Conservation (phyloP, 2,113 vertebrate genomes). For the Tautogolabrus adspersus region DNA sequence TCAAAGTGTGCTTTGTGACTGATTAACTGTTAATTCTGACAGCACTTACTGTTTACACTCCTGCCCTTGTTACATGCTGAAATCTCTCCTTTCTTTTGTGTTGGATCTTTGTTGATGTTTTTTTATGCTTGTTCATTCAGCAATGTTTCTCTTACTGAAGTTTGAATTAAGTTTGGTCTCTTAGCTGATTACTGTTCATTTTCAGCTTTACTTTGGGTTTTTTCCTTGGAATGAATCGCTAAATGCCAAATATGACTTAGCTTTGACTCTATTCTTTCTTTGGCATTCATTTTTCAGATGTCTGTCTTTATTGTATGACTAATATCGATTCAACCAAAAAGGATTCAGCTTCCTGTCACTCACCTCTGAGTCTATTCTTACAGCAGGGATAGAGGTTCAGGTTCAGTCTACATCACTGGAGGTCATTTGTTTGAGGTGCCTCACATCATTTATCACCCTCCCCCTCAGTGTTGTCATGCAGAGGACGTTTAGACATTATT, state of each 20-base stretch:
- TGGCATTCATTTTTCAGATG: too few species aligned
- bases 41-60: not conserved
- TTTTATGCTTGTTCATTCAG: not conserved
- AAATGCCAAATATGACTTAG: not conserved
- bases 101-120: not conserved
- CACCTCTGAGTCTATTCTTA: not conserved
- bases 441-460: constrained; percentile 42
- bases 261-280: not conserved
- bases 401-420: constrained; percentile 1
- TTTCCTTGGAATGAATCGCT: not conserved
- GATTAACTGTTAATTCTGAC: not conserved
- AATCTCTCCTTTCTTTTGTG: not conserved
- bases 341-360: not conserved
- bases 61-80: not conserved
- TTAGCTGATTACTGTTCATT: not conserved
- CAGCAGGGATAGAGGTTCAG: constrained; percentile 8
- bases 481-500: constrained; percentile 54
- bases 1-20: not conserved
- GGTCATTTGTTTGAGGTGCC: constrained; percentile 37
- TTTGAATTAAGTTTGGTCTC: not conserved
- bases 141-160: not conserved
- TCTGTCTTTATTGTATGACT: not conserved
- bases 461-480: constrained; percentile 22
- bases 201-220: not conserved
- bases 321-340: not conserved